Percentiles rank a stretch among this genome's conserved stretches.
Conservation (phyloP, 2,113 vertebrate species). For the Chaenocephalus aceratus region DNA sequence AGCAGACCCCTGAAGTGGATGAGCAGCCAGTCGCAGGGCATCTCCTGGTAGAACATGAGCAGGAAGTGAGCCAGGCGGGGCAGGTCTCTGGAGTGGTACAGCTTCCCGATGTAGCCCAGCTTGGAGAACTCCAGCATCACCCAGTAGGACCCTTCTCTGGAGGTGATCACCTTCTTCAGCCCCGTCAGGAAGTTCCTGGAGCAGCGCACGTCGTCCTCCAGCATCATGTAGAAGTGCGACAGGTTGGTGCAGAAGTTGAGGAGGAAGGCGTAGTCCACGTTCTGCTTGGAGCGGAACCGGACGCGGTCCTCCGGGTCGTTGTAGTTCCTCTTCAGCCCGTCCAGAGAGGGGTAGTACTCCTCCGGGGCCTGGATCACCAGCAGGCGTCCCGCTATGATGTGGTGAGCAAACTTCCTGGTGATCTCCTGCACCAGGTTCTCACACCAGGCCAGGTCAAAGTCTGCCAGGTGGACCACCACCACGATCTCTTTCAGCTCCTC, state of each 20-base stretch:
- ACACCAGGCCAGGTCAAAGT: slow-evolving; percentile 92
- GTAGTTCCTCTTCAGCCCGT: slow-evolving; percentile 98
- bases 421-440: slow-evolving; percentile 92
- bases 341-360: slow-evolving; percentile 93
- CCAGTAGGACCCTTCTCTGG: slow-evolving; percentile 96
- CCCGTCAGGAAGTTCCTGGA: slow-evolving; percentile 95
- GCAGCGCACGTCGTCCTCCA: slow-evolving; percentile 97
- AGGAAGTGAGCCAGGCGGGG: slow-evolving; percentile 96
- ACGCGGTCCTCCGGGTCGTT: slow-evolving; percentile 97
- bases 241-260: slow-evolving; percentile 98
- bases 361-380: slow-evolving; percentile 96
- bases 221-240: slow-evolving; percentile 98
- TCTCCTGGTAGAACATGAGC: slow-evolving; percentile 99
- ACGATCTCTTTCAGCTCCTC: slow-evolving; percentile 95
- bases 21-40: slow-evolving; percentile 98
- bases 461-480: slow-evolving; percentile 93
- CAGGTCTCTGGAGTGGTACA: slow-evolving; percentile 91
- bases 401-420: slow-evolving; percentile 95
- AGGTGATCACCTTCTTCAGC: slow-evolving; percentile 97
- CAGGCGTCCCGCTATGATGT: slow-evolving; percentile 95
- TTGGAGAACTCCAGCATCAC: slow-evolving; percentile 99
- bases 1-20: slow-evolving; percentile 94
- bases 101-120: slow-evolving; percentile 97
- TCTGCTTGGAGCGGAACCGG: slow-evolving; percentile 97
- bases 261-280: slow-evolving; percentile 91